Conservation (phyloP, 2,113 vertebrate species). For the Aspidoscelis tigris region DNA sequence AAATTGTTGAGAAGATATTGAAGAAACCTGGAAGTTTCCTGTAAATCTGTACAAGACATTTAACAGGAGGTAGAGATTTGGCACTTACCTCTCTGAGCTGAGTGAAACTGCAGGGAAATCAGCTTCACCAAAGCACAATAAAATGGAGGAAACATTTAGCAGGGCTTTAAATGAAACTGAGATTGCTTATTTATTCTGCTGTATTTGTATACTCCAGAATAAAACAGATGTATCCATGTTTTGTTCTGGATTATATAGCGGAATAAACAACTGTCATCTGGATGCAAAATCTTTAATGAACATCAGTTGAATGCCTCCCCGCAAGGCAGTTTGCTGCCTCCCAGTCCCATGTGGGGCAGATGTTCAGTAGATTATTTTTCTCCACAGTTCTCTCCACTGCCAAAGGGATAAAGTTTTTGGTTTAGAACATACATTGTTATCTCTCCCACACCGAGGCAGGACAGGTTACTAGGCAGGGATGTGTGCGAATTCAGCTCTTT, state of each 20-base stretch:
- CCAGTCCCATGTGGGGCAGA: neutral
- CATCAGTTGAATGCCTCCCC: neutral
- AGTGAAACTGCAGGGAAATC: constrained; percentile 27
- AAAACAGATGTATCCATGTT: too few relatives aligned
- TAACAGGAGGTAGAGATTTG: constrained; percentile 43
- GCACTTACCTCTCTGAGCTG: constrained; percentile 5
- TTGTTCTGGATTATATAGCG: too few relatives aligned
- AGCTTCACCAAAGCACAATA: neutral
- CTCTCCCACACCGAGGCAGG: too few relatives aligned
- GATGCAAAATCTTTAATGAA: too few relatives aligned
- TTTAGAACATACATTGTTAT: too few relatives aligned
- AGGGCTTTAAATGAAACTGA: neutral
- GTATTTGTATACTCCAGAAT: too few relatives aligned
- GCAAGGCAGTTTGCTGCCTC: neutral
- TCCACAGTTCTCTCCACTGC: neutral
- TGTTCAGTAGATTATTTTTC: neutral
- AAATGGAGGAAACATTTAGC: too few relatives aligned
- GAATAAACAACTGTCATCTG: too few relatives aligned
- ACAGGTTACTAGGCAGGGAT: too few relatives aligned
- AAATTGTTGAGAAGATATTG: constrained; percentile 29
- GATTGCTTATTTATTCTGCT: neutral
- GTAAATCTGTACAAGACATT: constrained; percentile 31
- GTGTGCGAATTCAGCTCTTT: too few relatives aligned
- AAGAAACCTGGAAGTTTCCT: neutral
- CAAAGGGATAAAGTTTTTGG: too few relatives aligned